Conservation (phyloP, 2,113 vertebrate genomes). For the Trinectes maculatus region DNA sequence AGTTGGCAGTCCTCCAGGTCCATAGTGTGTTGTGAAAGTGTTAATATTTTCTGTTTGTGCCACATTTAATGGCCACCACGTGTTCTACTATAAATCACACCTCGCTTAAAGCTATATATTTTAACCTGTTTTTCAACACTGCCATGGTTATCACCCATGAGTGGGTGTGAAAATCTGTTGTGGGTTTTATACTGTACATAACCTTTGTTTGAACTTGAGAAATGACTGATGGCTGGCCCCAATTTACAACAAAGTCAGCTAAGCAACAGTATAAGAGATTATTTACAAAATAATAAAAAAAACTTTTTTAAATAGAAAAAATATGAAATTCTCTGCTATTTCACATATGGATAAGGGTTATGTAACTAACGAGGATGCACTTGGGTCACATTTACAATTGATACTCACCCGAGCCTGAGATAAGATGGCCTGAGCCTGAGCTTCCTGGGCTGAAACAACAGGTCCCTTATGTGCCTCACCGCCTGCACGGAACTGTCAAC, state of each 20-base stretch:
- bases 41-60: constrained; percentile 52
- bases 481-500: constrained; percentile 91
- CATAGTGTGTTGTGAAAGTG: constrained; percentile 49
- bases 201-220: background rate
- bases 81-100: constrained; percentile 53
- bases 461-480: constrained; percentile 94
- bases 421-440: constrained; percentile 97
- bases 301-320: background rate
- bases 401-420: constrained; percentile 92
- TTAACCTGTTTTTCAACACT: constrained; percentile 40
- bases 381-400: background rate
- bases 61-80: constrained; percentile 59
- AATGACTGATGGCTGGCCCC: background rate
- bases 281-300: background rate
- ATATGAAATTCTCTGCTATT: no score
- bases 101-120: constrained; percentile 42
- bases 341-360: no score
- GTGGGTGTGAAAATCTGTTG: constrained; percentile 65
- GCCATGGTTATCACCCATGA: constrained; percentile 39
- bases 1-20: constrained; percentile 29
- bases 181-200: constrained; percentile 42
- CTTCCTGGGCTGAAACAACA: constrained; percentile 91
- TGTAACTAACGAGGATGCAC: background rate
- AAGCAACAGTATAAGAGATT: background rate
- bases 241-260: background rate